These are phyloP conservation scores for Strix uralensis DNA, from an alignment of 2,113 vertebrate species.

Conservation along the genomic window DNA sequence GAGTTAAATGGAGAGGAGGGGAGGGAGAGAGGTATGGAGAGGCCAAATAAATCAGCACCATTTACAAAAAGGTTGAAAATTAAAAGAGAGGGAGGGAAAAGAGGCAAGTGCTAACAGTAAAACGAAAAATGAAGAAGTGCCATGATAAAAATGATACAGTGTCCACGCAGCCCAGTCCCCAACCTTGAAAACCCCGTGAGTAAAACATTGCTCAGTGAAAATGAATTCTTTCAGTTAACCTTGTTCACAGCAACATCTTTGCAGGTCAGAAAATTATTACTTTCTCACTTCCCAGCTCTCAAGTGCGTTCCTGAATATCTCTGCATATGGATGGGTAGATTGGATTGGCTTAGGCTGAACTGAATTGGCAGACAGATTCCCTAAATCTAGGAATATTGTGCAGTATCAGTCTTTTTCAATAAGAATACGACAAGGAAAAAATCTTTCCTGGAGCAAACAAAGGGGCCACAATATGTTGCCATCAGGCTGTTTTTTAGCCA, in stretches of 20 bases:
- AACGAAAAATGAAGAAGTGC: background rate
- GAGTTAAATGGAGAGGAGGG: background rate
- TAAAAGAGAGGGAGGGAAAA: background rate
- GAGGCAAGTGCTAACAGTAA: background rate
- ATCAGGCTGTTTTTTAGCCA: background rate
- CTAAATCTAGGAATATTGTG: background rate
- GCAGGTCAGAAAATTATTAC: slow-evolving; percentile 50
- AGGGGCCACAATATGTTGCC: background rate
- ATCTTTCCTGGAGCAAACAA: background rate
- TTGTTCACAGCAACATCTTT: slow-evolving; percentile 26
- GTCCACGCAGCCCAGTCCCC: background rate
- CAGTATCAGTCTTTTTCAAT: background rate
- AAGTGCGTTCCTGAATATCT: background rate
- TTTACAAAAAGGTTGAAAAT: slow-evolving; percentile 11
- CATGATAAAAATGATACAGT: slow-evolving; percentile 15
- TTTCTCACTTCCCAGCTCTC: background rate
- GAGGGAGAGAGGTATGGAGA: background rate
- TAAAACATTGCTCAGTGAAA: background rate
- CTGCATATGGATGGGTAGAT: background rate
- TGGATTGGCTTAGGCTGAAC: slow-evolving; percentile 17
- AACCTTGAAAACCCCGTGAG: slow-evolving; percentile 5
- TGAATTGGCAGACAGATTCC: background rate
- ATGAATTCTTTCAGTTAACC: slow-evolving; percentile 2
- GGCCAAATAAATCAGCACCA: background rate
- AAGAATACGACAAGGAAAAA: background rate